Percentiles rank a stretch among this genome's conserved stretches.
Evolutionary conservation across 2,113 vertebrate species (phyloP).

Genomic region (Phylloscopus trochiloides): DNA sequence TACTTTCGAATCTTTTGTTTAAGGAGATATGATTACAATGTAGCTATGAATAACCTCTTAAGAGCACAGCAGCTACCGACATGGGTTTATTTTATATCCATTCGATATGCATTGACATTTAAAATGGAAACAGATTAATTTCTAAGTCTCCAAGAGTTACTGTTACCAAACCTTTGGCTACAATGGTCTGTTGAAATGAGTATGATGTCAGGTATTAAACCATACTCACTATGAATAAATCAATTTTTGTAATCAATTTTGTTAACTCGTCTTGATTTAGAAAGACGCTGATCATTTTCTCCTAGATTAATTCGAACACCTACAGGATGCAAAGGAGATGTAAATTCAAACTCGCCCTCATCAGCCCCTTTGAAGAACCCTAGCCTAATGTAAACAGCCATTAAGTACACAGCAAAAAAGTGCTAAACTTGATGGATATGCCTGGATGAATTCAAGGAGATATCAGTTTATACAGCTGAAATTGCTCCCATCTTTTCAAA

Average conservation of each 20-base stretch:
- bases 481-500: slow-evolving; percentile 17
- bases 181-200: not conserved
- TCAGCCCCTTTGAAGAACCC: not conserved
- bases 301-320: not conserved
- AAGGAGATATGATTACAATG: slow-evolving; percentile 10
- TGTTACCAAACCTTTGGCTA: not conserved
- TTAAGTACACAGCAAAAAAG: not conserved
- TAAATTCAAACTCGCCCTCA: not conserved
- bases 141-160: not conserved
- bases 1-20: not conserved
- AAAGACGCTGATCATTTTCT: not conserved
- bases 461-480: not conserved
- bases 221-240: not conserved
- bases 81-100: not conserved
- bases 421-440: slow-evolving; percentile 11
- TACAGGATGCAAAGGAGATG: not conserved
- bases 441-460: slow-evolving; percentile 3
- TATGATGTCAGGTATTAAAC: not conserved
- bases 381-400: not conserved
- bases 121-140: slow-evolving; percentile 17
- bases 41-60: not conserved
- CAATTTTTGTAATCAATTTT: not conserved
- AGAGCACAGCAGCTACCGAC: not conserved
- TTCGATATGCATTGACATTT: slow-evolving; percentile 12
- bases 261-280: slow-evolving; percentile 6